Evolutionary conservation across 2,113 vertebrate genomes (phyloP), one percentile per base, ranked within the genome.

Genomic region (Oenanthe melanoleuca): DNA sequence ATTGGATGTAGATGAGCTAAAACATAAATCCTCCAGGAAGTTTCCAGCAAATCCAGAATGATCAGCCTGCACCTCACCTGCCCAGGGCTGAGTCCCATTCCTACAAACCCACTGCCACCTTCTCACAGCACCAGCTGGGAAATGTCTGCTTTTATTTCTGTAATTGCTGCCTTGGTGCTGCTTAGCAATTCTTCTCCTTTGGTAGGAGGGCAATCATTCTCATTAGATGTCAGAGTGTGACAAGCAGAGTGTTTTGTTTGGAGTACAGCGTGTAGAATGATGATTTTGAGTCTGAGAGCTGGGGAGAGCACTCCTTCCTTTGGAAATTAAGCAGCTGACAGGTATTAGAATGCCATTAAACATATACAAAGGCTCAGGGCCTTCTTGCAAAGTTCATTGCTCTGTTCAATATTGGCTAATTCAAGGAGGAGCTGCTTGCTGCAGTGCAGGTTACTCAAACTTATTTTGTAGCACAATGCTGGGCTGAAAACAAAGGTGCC

Each of bases 151-250:
- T 66, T 80, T 33, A 73, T 92, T 75, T 73, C 77, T 20, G 7
- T 91, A 83, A 89, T 75, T 83, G 33, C 67, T 89, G 74, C 67
- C 56, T 80, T 75, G 82, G 37, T 77, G 74, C 93, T 92, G 89
- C 93, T 92, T 91, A 88, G 85, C 85, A 86, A 86, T 95, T 52
- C 63, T 87, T 63, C 90, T 65, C 14, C 86, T 89, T 61, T 63
- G 18, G 59, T 77, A 73, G 45, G 89, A 93, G 78, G 74, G 79
- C 74, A 93, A 94, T 96, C 92, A 77, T 57, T 60, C 63, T 80
- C 85, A 57, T 93, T 86, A 91, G 87, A 59, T 86, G 71, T 88
- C 94, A 95, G 85, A 86, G 38, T 3, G 6, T 42, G 81, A 95
- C 87, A 91, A 80, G 82, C 88, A 74, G 64, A 92, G 61, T 5